phyloP scores from a whole-genome alignment of 2,797 vertebrate genomes.

The Lepidocolaptes lacrymiger region DNA sequence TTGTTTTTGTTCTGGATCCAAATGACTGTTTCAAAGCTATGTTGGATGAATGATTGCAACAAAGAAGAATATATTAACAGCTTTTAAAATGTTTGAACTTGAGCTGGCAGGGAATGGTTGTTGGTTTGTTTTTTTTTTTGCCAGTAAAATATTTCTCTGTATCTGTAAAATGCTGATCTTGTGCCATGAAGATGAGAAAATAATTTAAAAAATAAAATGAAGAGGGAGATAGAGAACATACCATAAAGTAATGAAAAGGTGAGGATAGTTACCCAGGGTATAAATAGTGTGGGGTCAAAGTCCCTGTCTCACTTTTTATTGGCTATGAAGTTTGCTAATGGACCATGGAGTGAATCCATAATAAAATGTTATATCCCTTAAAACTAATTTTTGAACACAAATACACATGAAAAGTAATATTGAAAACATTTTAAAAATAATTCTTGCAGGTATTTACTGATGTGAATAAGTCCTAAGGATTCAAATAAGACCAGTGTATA shows the following conservation, averaged over 20 bases:
- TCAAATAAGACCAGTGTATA: neutral
- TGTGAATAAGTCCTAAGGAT: neutral
- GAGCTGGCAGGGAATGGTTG: neutral
- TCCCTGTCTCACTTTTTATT: neutral
- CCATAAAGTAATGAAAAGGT: neutral
- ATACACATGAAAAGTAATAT: neutral
- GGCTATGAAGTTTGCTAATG: neutral
- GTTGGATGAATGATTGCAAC: neutral
- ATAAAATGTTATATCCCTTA: neutral
- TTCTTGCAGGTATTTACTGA: slow-evolving; percentile 11
- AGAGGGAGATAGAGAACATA: neutral
- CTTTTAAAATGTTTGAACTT: neutral
- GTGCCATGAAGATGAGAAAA: neutral
- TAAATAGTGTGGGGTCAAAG: neutral
- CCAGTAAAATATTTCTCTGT: neutral
- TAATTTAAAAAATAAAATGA: neutral
- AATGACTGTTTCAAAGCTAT: slow-evolving; percentile 17
- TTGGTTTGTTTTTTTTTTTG: neutral
- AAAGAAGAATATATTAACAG: neutral
- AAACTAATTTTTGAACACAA: neutral
- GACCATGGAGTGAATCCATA: neutral
- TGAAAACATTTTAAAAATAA: neutral
- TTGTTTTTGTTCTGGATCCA: slow-evolving; percentile 29
- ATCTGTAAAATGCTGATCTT: neutral
- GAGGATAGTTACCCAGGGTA: neutral